Evolutionary conservation across 2,797 vertebrate species (phyloP).

Genomic region (Chaetophractus vellerosus): DNA sequence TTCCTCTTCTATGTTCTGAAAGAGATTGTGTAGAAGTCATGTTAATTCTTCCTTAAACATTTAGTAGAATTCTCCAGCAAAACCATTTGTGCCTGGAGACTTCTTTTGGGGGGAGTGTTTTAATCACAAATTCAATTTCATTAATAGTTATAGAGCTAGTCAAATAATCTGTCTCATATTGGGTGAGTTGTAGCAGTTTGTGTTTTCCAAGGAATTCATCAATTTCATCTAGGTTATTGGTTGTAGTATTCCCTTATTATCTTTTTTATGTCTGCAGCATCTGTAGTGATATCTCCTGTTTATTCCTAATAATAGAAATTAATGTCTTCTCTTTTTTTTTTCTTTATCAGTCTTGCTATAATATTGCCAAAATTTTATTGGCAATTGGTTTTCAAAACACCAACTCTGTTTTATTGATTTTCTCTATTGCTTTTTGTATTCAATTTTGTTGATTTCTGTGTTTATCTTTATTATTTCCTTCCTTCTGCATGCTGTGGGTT

Average conservation of each 20-base stretch:
- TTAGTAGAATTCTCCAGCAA: not conserved
- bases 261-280: not conserved
- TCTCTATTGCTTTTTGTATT: not conserved
- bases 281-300: not conserved
- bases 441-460: conserved; percentile 26
- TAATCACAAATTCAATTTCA: conserved; percentile 18
- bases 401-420: not conserved
- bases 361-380: not conserved
- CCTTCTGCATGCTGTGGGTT: not conserved
- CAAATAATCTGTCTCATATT: not conserved
- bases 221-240: not conserved
- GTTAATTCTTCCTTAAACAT: not conserved
- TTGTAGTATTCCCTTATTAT: not conserved
- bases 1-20: not conserved
- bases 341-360: not conserved
- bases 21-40: conserved; percentile 17
- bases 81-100: not conserved
- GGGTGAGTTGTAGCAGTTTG: not conserved
- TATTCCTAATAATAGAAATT: not conserved
- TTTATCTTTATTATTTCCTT: not conserved
- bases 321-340: not conserved
- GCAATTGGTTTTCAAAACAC: not conserved
- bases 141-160: conserved; percentile 13
- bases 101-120: not conserved
- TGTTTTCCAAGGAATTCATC: not conserved